A percentile compares a stretch with the other conserved stretches of the same genome.
These are phyloP conservation scores for Conopomorpha cramerella DNA, from an alignment of 1,140 invertebrate genomes.

Conservation along the genomic window DNA sequence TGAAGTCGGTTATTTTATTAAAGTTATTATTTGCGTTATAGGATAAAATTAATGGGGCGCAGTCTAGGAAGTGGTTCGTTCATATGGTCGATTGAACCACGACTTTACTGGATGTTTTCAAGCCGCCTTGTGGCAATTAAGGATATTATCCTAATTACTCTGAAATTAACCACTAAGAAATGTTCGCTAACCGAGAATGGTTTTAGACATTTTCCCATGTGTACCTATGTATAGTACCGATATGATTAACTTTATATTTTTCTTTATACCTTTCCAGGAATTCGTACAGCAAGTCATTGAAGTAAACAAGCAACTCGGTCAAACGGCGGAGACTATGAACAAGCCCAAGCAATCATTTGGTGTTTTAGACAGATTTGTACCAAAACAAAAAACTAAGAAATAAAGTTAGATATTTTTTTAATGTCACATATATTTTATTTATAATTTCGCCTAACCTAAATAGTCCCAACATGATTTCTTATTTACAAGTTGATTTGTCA, in stretches of 20 bases:
- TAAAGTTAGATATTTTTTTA: conserved; percentile 23
- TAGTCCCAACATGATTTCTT: not conserved
- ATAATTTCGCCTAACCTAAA: not conserved
- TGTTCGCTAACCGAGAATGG: no score
- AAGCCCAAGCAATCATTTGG: conserved; percentile 54
- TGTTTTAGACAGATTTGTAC: conserved; percentile 69
- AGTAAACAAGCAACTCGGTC: conserved; percentile 26
- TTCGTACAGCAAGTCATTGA: conserved; percentile 56
- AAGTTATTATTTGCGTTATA: no score
- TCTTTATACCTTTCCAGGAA: conserved; percentile 58
- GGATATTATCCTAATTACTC: no score
- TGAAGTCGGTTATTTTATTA: no score
- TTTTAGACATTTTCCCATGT: no score
- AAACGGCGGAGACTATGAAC: conserved; percentile 19
- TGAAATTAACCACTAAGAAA: no score
- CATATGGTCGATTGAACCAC: no score
- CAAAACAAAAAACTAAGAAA: conserved; percentile 30
- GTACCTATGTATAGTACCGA: not conserved
- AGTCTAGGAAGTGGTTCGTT: no score
- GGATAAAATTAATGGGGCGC: no score
- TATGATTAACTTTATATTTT: conserved; percentile 12
- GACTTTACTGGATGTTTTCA: no score
- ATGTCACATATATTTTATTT: not conserved
- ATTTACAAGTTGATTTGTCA: no score
- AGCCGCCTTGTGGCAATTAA: no score